Percentiles rank a stretch among this genome's conserved stretches.
Evolutionary conservation across 2,113 vertebrate species (phyloP).

Genomic region (Atlantisia rogersi): DNA sequence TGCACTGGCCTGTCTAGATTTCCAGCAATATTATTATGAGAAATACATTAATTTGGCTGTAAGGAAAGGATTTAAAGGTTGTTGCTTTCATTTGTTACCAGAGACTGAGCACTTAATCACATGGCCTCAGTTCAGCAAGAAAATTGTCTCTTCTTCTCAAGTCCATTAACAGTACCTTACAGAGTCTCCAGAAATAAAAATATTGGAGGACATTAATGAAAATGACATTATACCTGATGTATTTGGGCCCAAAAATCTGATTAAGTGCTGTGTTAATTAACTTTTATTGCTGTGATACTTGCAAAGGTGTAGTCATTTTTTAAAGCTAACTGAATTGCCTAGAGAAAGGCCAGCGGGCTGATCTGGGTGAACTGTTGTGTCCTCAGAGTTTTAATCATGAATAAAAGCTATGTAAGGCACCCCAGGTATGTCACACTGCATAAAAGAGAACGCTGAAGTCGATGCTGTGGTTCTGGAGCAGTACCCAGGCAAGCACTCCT

Average conservation of each 20-base stretch:
- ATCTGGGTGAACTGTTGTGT: background rate
- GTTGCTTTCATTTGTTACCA: constrained; percentile 56
- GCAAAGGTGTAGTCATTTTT: background rate
- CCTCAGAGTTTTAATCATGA: constrained; percentile 20
- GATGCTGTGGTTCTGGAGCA: background rate
- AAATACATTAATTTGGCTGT: constrained; percentile 61
- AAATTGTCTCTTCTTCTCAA: constrained; percentile 62
- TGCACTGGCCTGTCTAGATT: background rate
- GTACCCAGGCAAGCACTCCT: background rate
- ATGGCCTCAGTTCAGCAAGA: constrained; percentile 8
- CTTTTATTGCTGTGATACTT: constrained; percentile 43
- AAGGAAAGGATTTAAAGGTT: constrained; percentile 63
- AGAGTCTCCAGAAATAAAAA: constrained; percentile 61
- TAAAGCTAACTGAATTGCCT: constrained; percentile 9
- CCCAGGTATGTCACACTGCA: background rate
- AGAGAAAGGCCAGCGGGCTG: constrained; percentile 7
- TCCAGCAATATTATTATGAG: constrained; percentile 20
- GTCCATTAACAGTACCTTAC: constrained; percentile 40
- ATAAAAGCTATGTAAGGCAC: background rate
- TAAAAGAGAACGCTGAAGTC: background rate
- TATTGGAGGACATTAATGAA: constrained; percentile 66
- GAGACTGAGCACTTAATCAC: constrained; percentile 59
- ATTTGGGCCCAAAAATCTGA: constrained; percentile 37
- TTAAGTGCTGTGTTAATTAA: constrained; percentile 64
- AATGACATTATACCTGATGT: constrained; percentile 47